Conservation (phyloP, 1,140 invertebrate genomes). For the Leptonema lineaticorne region DNA sequence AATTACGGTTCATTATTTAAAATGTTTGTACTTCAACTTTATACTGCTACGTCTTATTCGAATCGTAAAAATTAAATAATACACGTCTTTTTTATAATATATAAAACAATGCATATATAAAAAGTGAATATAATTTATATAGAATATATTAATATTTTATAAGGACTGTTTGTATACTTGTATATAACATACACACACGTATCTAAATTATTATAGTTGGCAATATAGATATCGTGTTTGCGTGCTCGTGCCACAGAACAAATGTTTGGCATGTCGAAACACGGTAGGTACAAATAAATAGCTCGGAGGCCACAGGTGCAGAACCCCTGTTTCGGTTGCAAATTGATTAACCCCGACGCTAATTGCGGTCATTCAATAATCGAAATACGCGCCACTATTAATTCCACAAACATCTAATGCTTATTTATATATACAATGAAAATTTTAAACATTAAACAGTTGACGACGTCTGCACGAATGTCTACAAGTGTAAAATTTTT, state of each 20-base stretch:
- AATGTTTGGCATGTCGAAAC: slow-evolving; percentile 14
- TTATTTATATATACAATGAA: background rate
- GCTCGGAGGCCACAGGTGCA: slow-evolving; percentile 29
- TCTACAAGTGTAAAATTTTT: too few relatives aligned
- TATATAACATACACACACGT: too few relatives aligned
- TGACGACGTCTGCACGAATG: background rate
- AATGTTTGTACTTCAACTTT: too few relatives aligned
- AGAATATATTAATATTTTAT: too few relatives aligned
- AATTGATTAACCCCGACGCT: slow-evolving; percentile 29
- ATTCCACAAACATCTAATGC: background rate
- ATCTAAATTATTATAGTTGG: background rate
- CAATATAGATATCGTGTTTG: background rate
- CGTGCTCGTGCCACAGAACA: slow-evolving; percentile 7
- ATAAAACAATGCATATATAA: too few relatives aligned
- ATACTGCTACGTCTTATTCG: too few relatives aligned
- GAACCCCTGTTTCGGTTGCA: background rate
- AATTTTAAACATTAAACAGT: too few relatives aligned
- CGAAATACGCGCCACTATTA: background rate
- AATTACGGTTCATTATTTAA: too few relatives aligned
- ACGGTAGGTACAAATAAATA: slow-evolving; percentile 22
- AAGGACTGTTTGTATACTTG: too few relatives aligned
- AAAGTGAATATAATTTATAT: too few relatives aligned
- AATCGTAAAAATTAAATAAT: too few relatives aligned
- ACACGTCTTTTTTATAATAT: too few relatives aligned
- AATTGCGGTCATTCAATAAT: slow-evolving; percentile 30